phyloP scores from a whole-genome alignment of 2,797 vertebrate species.

The Ctenopoma multispine region DNA sequence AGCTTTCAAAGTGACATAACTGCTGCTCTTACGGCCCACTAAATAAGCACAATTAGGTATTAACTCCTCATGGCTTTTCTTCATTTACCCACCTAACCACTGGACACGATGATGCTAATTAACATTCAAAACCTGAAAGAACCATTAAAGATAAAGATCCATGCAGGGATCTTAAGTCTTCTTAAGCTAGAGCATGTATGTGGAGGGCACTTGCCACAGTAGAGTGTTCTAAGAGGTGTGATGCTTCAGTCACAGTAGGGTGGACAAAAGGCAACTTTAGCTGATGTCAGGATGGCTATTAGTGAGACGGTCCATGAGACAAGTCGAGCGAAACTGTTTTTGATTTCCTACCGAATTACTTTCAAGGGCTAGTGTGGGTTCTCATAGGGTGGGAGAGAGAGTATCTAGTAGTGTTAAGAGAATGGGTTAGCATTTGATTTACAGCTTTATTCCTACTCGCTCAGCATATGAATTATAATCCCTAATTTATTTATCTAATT shows the following conservation, averaged over 20 bases:
- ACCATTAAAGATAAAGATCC: constrained; percentile 7
- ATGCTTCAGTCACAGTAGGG: constrained; percentile 28
- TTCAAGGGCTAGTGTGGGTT: constrained; percentile 29
- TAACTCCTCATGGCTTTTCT: constrained; percentile 14
- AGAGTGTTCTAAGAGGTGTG: constrained; percentile 4
- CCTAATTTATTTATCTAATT: too few relatives aligned
- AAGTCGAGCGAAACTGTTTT: constrained; percentile 57
- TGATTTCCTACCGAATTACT: constrained; percentile 59
- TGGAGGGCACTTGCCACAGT: constrained; percentile 9
- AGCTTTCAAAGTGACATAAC: constrained; percentile 31
- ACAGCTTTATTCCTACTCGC: constrained; percentile 42
- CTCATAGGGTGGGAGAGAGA: neutral
- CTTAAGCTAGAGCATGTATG: neutral
- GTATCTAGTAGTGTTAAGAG: constrained; percentile 33
- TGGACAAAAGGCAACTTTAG: constrained; percentile 29
- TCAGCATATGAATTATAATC: constrained; percentile 30
- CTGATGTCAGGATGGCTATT: constrained; percentile 51
- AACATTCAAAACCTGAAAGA: constrained; percentile 18
- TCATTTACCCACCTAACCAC: constrained; percentile 40
- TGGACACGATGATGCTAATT: neutral
- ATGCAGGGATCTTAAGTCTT: constrained; percentile 9
- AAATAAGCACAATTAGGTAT: constrained; percentile 23
- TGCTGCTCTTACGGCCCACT: neutral
- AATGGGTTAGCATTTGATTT: constrained; percentile 55
- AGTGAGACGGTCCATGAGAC: constrained; percentile 37